Percentiles rank a stretch among this genome's conserved stretches.
Conservation (phyloP, 2,888 invertebrate species). For the Hoplodrina blanda region DNA sequence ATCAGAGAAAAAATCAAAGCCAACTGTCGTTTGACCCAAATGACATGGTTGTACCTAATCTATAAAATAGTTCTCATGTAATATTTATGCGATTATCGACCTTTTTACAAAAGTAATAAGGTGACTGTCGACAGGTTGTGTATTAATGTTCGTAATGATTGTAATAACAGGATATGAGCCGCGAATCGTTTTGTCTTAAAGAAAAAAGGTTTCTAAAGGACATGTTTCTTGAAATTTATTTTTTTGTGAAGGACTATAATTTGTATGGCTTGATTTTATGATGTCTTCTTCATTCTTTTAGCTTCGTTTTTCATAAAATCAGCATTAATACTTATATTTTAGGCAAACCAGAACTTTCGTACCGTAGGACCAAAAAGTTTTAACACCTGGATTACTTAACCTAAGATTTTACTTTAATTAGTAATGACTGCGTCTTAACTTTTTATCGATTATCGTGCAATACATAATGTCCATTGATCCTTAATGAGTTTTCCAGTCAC, state of each 20-base stretch:
- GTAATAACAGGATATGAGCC: conserved; percentile 71
- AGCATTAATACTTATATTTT: neutral
- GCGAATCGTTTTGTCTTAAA: conserved; percentile 63
- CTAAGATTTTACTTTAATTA: too few species aligned
- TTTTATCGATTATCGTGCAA: too few species aligned
- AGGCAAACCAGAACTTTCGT: neutral
- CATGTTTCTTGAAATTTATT: neutral
- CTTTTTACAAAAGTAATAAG: conserved; percentile 23
- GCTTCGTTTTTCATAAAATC: neutral
- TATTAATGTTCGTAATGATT: conserved; percentile 33
- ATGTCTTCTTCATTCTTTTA: neutral
- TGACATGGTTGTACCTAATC: conserved; percentile 56
- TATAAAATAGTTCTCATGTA: conserved; percentile 42
- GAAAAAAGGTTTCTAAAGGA: conserved; percentile 14
- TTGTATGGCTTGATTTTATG: neutral
- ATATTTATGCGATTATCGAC: conserved; percentile 44
- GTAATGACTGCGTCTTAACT: neutral
- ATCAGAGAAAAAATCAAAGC: conserved; percentile 63
- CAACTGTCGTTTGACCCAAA: conserved; percentile 74
- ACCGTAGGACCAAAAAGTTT: neutral
- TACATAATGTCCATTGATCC: too few species aligned
- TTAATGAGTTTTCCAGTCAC: neutral
- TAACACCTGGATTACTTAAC: too few species aligned
- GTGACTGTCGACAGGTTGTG: conserved; percentile 6
- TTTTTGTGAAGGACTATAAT: neutral